Percentiles rank a stretch among this genome's conserved stretches.
Evolutionary conservation across 2,797 vertebrate genomes (phyloP).

Genomic region (Chiloscyllium punctatum): DNA sequence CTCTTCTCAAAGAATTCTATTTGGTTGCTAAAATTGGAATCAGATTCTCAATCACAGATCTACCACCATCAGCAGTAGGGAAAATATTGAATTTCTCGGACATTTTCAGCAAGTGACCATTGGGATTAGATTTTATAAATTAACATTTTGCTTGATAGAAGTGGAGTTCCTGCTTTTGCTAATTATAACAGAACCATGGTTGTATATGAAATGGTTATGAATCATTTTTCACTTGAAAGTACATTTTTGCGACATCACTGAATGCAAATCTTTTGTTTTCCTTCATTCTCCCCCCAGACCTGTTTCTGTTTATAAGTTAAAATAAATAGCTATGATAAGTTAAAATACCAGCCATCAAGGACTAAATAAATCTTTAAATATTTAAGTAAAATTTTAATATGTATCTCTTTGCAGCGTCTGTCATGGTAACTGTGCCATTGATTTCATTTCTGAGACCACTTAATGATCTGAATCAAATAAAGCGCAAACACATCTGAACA

Average conservation of each 20-base stretch:
- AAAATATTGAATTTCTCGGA: background rate
- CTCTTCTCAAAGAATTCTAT: background rate
- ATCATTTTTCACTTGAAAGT: background rate
- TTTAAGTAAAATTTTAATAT: background rate
- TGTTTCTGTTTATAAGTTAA: background rate
- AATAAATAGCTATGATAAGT: background rate
- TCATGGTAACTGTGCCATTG: background rate
- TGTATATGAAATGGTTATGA: background rate
- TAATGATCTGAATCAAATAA: background rate
- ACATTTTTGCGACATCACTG: background rate
- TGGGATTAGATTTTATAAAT: background rate
- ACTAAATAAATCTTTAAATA: background rate
- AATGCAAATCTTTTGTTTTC: background rate
- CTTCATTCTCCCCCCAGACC: background rate
- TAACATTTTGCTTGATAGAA: background rate
- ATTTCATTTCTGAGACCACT: background rate
- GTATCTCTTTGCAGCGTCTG: background rate
- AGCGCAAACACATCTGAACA: background rate
- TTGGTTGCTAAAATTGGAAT: constrained; percentile 23
- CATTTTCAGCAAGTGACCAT: background rate
- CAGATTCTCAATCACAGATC: background rate
- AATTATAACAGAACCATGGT: background rate
- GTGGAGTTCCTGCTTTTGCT: background rate
- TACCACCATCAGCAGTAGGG: background rate
- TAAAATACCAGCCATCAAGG: background rate